Evolutionary conservation across 2,888 invertebrate genomes (phyloP).

Genomic region (Drosophila kokeensis): DNA sequence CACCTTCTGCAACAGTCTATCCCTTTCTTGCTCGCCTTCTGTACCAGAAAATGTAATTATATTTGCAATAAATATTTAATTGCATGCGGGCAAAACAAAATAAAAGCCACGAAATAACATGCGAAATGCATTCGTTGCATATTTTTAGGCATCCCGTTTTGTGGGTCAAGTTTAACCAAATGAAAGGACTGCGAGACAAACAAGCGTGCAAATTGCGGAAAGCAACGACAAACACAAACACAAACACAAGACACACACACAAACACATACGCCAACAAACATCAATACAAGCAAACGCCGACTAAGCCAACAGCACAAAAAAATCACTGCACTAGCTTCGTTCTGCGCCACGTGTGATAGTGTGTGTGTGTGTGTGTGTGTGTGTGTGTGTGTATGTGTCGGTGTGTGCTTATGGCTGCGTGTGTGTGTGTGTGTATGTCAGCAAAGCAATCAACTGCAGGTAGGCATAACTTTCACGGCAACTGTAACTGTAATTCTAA

Average conservation of each 20-base stretch:
- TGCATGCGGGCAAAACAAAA: conserved; percentile 5
- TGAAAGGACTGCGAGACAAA: conserved; percentile 4
- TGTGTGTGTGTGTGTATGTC: conserved; percentile 19
- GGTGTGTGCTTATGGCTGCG: not conserved
- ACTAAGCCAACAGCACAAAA: conserved; percentile 18
- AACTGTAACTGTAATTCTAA: conserved; percentile 46
- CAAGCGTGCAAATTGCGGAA: conserved; percentile 44
- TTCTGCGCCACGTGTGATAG: not conserved
- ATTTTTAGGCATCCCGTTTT: conserved; percentile 41
- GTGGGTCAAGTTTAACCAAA: conserved; percentile 74
- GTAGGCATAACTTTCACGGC: conserved; percentile 40
- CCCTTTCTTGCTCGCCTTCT: not conserved
- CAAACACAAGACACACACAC: conserved; percentile 9
- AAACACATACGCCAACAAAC: not conserved
- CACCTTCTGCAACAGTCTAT: not conserved
- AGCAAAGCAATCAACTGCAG: conserved; percentile 46
- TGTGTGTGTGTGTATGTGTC: conserved; percentile 6
- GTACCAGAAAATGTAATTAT: conserved; percentile 9
- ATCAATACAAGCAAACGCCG: conserved; percentile 4
- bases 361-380: not conserved
- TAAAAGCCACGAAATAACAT: conserved; percentile 14
- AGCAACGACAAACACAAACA: conserved; percentile 23
- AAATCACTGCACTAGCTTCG: conserved; percentile 42
- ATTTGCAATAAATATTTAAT: conserved; percentile 20
- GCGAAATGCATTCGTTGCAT: conserved; percentile 29